Conservation (phyloP, 2,113 vertebrate genomes). For the Argyrosomus japonicus region DNA sequence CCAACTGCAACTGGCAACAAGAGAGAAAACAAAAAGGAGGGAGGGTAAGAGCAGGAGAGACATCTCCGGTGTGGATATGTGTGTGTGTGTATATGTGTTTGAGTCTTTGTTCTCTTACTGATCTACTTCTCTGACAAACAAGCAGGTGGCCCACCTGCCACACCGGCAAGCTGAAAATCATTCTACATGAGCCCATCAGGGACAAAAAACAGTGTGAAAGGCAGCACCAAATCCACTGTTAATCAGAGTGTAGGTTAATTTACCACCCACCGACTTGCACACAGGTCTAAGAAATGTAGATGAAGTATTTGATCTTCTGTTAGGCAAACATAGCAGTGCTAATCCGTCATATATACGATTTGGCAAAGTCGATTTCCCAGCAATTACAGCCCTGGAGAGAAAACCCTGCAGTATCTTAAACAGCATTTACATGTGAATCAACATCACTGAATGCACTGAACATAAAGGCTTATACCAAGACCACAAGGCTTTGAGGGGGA, state of each 20-base stretch:
- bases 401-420: slow-evolving; percentile 60
- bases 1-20: slow-evolving; percentile 69
- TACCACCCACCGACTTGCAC: slow-evolving; percentile 60
- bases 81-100: slow-evolving; percentile 24
- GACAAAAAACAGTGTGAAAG: slow-evolving; percentile 50
- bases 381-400: slow-evolving; percentile 49
- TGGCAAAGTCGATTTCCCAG: slow-evolving; percentile 71
- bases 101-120: slow-evolving; percentile 47
- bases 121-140: slow-evolving; percentile 41
- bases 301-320: slow-evolving; percentile 55
- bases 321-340: slow-evolving; percentile 49
- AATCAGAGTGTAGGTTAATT: slow-evolving; percentile 72
- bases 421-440: slow-evolving; percentile 84
- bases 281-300: slow-evolving; percentile 60
- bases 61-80: slow-evolving; percentile 10
- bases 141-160: slow-evolving; percentile 47
- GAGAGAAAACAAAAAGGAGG: slow-evolving; percentile 36
- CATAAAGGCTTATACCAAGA: slow-evolving; percentile 64
- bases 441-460: slow-evolving; percentile 58
- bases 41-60: slow-evolving; percentile 17
- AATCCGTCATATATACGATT: slow-evolving; percentile 69
- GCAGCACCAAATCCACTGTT: slow-evolving; percentile 53
- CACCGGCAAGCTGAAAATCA: slow-evolving; percentile 55
- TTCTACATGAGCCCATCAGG: slow-evolving; percentile 39
- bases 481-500: slow-evolving; percentile 20